Evolutionary conservation across 2,113 vertebrate species (phyloP).

Genomic region (Daboia siamensis): DNA sequence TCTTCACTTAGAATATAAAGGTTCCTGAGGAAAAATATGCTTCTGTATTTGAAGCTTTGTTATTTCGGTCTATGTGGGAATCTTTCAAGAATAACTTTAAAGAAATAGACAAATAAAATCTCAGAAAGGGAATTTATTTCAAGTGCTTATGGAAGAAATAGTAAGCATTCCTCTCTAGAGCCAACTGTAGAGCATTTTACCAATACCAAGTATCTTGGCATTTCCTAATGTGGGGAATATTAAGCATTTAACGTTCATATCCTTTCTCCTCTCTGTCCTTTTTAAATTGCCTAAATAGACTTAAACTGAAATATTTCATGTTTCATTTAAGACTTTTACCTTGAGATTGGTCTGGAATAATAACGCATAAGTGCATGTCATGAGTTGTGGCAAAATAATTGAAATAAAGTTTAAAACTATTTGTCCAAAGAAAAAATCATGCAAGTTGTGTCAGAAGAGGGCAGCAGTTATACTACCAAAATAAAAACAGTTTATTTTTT

Average conservation of each 20-base stretch:
- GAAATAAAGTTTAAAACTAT: background rate
- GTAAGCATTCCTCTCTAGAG: background rate
- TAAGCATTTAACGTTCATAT: background rate
- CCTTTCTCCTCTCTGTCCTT: background rate
- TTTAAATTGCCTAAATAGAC: background rate
- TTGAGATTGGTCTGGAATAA: background rate
- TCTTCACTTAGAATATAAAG: background rate
- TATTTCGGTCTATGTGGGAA: background rate
- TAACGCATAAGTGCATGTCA: background rate
- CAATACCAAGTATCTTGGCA: background rate
- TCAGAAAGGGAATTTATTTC: constrained; percentile 5
- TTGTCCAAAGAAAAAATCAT: background rate
- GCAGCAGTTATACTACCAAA: constrained; percentile 35
- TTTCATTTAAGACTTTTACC: background rate
- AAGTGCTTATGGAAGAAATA: constrained; percentile 9
- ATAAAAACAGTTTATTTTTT: background rate
- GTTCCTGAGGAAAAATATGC: background rate
- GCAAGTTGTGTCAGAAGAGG: constrained; percentile 49
- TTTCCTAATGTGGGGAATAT: rapidly evolving
- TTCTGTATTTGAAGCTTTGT: background rate
- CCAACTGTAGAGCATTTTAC: background rate
- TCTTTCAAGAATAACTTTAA: constrained; percentile 16
- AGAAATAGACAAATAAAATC: constrained; percentile 4
- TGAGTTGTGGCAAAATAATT: background rate
- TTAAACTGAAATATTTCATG: background rate